Conservation (phyloP, 2,797 vertebrate species). For the Ciconia nigra region DNA sequence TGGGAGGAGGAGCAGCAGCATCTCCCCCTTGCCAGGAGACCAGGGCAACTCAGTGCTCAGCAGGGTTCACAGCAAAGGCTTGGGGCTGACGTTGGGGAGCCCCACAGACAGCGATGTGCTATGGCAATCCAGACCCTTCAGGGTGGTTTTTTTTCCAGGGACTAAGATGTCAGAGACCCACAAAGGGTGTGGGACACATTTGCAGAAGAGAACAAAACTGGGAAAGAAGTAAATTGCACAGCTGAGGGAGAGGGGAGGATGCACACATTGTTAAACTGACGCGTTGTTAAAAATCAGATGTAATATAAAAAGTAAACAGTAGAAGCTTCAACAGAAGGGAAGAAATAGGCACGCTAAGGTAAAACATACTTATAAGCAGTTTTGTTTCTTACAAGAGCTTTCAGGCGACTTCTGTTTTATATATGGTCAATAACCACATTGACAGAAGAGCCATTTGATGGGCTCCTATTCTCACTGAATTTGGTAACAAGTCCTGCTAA, state of each 20-base stretch:
- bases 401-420: neutral
- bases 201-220: neutral
- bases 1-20: accelerated
- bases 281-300: neutral
- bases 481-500: neutral
- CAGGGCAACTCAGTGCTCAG: accelerated
- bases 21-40: accelerated
- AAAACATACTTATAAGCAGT: neutral
- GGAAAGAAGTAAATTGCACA: neutral
- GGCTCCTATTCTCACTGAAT: neutral
- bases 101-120: neutral
- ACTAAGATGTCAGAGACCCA: neutral
- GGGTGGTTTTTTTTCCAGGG: neutral
- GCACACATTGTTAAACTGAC: neutral
- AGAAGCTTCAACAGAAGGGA: neutral
- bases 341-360: neutral
- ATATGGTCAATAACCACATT: neutral
- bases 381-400: neutral
- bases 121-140: neutral
- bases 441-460: neutral
- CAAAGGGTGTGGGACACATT: neutral
- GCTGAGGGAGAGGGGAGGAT: neutral
- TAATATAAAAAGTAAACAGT: neutral
- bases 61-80: accelerated
- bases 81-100: neutral